These are phyloP conservation scores for Pediacus dermestoides DNA, from an alignment of 2,888 invertebrate genomes.

Conservation along the genomic window DNA sequence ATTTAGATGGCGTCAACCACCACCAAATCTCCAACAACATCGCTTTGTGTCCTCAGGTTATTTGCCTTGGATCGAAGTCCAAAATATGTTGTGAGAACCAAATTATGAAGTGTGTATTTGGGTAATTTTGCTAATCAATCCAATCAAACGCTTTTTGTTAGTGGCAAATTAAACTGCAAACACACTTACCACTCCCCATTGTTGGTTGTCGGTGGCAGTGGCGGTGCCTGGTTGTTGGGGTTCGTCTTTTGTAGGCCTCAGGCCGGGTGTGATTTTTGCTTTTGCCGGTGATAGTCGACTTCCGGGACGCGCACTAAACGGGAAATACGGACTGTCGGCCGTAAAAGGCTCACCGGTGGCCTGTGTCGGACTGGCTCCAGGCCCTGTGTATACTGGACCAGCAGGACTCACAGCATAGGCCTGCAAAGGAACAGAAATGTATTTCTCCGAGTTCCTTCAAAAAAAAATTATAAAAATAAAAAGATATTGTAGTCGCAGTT, in stretches of 20 bases:
- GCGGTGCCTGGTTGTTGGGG: slow-evolving; percentile 5
- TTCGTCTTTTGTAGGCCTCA: slow-evolving; percentile 37
- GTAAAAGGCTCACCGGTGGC: slow-evolving; percentile 59
- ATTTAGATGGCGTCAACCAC: too few species aligned
- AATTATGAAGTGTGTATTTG: too few species aligned
- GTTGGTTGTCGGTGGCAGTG: slow-evolving; percentile 44
- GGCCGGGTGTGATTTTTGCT: slow-evolving; percentile 50
- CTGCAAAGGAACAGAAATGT: slow-evolving; percentile 35
- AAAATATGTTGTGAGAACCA: too few species aligned
- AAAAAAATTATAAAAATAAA: too few species aligned
- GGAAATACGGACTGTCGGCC: slow-evolving; percentile 61
- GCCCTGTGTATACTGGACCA: slow-evolving; percentile 47
- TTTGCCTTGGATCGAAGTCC: too few species aligned
- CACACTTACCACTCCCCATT: slow-evolving; percentile 49
- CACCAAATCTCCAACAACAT: too few species aligned
- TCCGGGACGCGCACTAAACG: slow-evolving; percentile 58
- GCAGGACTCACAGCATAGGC: slow-evolving; percentile 51
- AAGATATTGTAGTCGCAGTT: too few species aligned
- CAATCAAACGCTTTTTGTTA: too few species aligned
- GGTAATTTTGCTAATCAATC: too few species aligned
- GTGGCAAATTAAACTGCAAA: too few species aligned
- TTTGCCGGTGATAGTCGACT: slow-evolving; percentile 50
- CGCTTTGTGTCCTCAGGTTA: too few species aligned
- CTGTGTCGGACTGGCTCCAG: slow-evolving; percentile 50
- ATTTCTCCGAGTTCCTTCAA: too few species aligned